Evolutionary conservation across 2,797 vertebrate genomes (phyloP), one percentile per base, ranked within the genome.

Genomic region (Parotocinclus haroldoi): DNA sequence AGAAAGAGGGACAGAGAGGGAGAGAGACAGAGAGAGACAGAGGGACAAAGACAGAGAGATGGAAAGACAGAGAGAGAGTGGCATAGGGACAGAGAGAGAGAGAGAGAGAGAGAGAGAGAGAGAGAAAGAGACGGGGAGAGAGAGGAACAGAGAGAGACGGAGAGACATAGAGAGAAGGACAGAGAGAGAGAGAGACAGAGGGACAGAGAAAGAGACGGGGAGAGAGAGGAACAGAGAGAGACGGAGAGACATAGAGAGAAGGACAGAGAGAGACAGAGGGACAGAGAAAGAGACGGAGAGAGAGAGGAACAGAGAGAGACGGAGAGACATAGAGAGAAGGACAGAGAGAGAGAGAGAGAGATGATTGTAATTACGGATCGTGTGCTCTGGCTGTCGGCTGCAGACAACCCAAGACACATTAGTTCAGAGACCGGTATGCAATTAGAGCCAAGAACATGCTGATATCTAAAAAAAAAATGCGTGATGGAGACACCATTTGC

Each of bases 381-480:
- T 44, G 44, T 13, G 19, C 63, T 70, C 59, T 40, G 37, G 58
- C 67, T 61, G 46, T 64, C 54, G 71, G 68, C 77, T 42, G 58
- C 55, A 72, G 59, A 63, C 73, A 72, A 72, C n/a, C 7, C 51
- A 69, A 55, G 51, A 14, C 48, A 54, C 59, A 44, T 36, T 0
- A n/a, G 17, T 18, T 11, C 39, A 42, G 27, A 58, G 49, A 59
- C 11, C 19, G 48, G n/a, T 50, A 50, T 14, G 0, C 46, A 19
- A 46, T 53, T 56, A 39, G 36, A 72, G 46, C 37, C 46, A 16
- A 19, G 52, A 66, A 16, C 51, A 57, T 14, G 7, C 9, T 38
- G 53, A 9, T 36, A 46, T 19, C 45, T 1, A 18, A 27, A 27
- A 27, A 42, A 9, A 14, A 72, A 58, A 49, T 16, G 14, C 45